Evolutionary conservation across 2,113 vertebrate species (phyloP), one percentile per base, ranked within the genome.

Genomic region (Athene noctua): DNA sequence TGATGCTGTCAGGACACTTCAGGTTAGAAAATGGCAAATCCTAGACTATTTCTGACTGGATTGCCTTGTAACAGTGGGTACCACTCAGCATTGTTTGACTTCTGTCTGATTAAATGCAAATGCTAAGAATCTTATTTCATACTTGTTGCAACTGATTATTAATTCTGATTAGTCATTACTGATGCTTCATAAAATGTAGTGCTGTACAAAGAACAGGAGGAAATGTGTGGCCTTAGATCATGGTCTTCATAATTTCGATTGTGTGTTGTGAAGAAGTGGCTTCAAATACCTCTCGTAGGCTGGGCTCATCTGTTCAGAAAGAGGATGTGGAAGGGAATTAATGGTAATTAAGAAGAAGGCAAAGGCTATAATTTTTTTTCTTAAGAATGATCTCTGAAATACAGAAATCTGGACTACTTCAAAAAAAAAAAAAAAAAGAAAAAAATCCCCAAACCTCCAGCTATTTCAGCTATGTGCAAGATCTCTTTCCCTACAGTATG

Each of bases 201-300:
- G 49, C 71, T 57, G 70, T 66, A 72, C 46, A 88, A 73, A 95
- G 40, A 75, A 86, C 92, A 84, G 54, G n/a, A 57, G 65, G 51
- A 78, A 52, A 23, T 61, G 29, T 21, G 27, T 20, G 23, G 51
- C 77, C 65, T 36, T 77, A 36, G 73, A 57, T 86, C 58, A 15
- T 0, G 2, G 25, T 84, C 95, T 97, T 97, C 85, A 98, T 58
- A 98, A 91, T 90, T 98, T 98, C 0, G 98, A 96, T 49, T 55
- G 90, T 9, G 40, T 79, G n/a, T 95, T 97, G 88, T 97, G 98
- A 91, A 98, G 87, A 80, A 98, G 97, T 27, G 98, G 98, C 86
- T 96, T 98, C 96, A 98, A 90, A 59, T 98, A 98, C 62, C 36
- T 98, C 91, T 98, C 92, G 46, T 98, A 98, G 93, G 97, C 97